Evolutionary conservation across 92 coral and sea anemone genomes (phyloP).

Genomic region (Ricordea florida): DNA sequence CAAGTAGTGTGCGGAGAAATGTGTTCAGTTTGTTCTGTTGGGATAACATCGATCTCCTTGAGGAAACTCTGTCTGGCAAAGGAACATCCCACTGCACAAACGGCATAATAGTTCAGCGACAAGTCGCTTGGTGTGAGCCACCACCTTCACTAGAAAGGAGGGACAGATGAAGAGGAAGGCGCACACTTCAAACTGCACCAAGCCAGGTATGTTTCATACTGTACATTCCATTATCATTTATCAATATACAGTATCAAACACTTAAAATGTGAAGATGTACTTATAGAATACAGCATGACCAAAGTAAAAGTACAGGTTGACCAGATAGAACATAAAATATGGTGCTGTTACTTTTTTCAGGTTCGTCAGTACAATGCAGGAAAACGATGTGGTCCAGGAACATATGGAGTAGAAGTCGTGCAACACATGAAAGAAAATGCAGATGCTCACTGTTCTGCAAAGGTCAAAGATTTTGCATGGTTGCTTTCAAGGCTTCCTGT

Average conservation of each 20-base stretch:
- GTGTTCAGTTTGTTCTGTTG: conserved; percentile 11
- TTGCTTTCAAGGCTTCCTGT: conserved; percentile 41
- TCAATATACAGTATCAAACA: too few relatives aligned
- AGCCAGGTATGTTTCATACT: conserved; percentile 53
- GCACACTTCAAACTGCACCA: conserved; percentile 28
- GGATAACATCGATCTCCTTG: conserved; percentile 3
- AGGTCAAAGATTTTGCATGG: conserved; percentile 60
- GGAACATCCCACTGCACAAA: conserved; percentile 71
- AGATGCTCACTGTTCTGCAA: conserved; percentile 1
- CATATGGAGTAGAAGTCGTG: conserved; percentile 2
- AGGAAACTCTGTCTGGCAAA: conserved; percentile 33
- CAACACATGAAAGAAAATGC: background rate
- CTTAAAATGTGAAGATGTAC: too few relatives aligned
- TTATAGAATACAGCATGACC: too few relatives aligned
- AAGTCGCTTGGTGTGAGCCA: conserved; percentile 26
- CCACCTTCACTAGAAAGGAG: conserved; percentile 27
- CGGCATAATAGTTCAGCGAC: conserved; percentile 50
- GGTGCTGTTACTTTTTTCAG: background rate
- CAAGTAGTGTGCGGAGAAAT: background rate
- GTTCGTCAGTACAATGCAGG: conserved; percentile 51
- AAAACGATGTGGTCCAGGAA: conserved; percentile 40
- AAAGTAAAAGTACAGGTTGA: background rate
- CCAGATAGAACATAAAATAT: background rate
- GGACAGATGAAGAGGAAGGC: background rate
- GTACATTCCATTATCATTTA: too few relatives aligned